phyloP scores from a whole-genome alignment of 2,113 vertebrate genomes.

The Typhlomys cinereus region DNA sequence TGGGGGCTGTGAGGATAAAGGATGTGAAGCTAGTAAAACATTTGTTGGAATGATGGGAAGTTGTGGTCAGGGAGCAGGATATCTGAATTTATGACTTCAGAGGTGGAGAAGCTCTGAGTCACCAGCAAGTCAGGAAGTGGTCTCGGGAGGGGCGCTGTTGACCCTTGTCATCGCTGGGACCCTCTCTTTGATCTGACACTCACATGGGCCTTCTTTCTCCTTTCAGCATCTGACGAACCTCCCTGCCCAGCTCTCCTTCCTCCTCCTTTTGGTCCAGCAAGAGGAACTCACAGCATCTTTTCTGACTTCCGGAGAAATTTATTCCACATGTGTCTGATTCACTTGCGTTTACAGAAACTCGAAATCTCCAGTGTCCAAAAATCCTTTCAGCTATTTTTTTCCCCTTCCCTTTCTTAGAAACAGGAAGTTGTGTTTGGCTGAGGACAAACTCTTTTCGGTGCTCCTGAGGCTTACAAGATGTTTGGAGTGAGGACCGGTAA shows the following conservation, averaged over 20 bases:
- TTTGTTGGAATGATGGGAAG: background rate
- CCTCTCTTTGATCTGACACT: background rate
- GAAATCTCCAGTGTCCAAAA: constrained; percentile 65
- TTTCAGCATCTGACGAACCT: background rate
- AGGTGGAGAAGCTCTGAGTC: constrained; percentile 52
- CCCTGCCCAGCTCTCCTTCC: background rate
- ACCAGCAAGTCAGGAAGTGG: constrained; percentile 48
- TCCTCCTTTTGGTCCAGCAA: constrained; percentile 47
- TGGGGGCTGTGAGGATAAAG: background rate
- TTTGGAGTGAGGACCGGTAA: constrained; percentile 64
- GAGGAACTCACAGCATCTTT: constrained; percentile 59
- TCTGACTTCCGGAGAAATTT: constrained; percentile 73
- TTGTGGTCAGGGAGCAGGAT: background rate
- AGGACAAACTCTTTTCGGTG: constrained; percentile 28
- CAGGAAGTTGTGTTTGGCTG: constrained; percentile 78
- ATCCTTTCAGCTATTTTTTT: constrained; percentile 68
- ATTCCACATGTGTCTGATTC: constrained; percentile 79
- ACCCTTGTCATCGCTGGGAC: constrained; percentile 2
- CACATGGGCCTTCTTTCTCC: background rate
- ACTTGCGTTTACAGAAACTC: constrained; percentile 71
- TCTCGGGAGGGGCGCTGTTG: background rate
- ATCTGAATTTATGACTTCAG: constrained; percentile 41
- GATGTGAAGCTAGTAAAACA: background rate
- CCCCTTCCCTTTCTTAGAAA: constrained; percentile 75
- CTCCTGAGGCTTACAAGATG: constrained; percentile 49